These are phyloP conservation scores for Esperia sulphurella DNA, from an alignment of 2,888 invertebrate species.

Conservation along the genomic window DNA sequence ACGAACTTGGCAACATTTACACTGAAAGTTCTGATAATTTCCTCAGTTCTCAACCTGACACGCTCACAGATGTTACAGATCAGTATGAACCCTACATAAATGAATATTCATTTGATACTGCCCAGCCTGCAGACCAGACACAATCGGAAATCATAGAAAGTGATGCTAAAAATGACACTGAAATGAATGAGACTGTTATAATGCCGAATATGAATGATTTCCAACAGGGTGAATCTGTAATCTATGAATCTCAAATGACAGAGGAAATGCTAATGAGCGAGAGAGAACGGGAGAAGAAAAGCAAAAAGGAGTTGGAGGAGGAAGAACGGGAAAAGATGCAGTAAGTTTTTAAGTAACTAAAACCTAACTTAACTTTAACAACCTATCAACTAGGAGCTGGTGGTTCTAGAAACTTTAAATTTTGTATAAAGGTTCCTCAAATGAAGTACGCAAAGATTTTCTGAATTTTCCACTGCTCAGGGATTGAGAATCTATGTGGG, in stretches of 20 bases:
- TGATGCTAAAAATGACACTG: slow-evolving; percentile 24
- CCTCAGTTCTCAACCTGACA: slow-evolving; percentile 48
- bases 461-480: too few relatives aligned
- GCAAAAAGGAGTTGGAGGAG: slow-evolving; percentile 92
- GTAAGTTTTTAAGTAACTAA: too few relatives aligned
- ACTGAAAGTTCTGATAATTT: slow-evolving; percentile 56
- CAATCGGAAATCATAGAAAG: slow-evolving; percentile 34
- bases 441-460: too few relatives aligned
- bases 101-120: slow-evolving; percentile 59
- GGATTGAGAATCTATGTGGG: too few relatives aligned
- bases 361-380: too few relatives aligned
- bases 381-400: too few relatives aligned
- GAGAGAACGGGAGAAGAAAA: slow-evolving; percentile 84
- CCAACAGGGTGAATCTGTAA: slow-evolving; percentile 47
- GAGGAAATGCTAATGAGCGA: slow-evolving; percentile 70
- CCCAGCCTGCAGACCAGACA: slow-evolving; percentile 35
- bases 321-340: slow-evolving; percentile 98
- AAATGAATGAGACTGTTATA: slow-evolving; percentile 26
- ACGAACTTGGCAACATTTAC: slow-evolving; percentile 68
- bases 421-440: too few relatives aligned
- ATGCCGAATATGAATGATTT: slow-evolving; percentile 48
- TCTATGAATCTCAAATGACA: slow-evolving; percentile 53
- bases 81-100: slow-evolving; percentile 63
- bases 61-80: slow-evolving; percentile 47
- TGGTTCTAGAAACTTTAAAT: too few relatives aligned